Conservation (phyloP, 1,140 invertebrate species). For the Ericerus pela region DNA sequence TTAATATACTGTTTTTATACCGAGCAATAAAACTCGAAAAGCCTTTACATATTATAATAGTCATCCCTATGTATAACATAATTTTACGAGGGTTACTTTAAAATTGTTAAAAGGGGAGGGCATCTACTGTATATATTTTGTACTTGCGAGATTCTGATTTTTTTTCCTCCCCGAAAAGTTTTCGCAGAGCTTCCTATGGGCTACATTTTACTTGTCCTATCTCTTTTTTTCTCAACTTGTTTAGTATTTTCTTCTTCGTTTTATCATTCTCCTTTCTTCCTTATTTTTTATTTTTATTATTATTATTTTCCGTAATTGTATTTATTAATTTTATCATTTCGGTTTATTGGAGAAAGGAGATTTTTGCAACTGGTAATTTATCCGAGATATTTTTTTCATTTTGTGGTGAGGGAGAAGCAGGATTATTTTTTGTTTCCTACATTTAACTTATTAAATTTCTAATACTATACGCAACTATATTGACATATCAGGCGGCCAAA, state of each 20-base stretch:
- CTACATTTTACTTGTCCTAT: too few relatives aligned
- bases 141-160: conserved; percentile 9
- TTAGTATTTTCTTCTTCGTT: too few relatives aligned
- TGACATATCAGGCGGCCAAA: background rate
- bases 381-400: conserved; percentile 3
- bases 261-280: too few relatives aligned
- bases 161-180: conserved; percentile 2
- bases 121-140: conserved; percentile 7
- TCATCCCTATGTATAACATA: conserved; percentile 9
- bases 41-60: conserved; percentile 12
- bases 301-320: conserved; percentile 5
- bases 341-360: background rate
- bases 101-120: conserved; percentile 9
- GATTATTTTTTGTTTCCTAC: background rate
- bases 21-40: conserved; percentile 9
- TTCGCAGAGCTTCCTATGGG: conserved; percentile 4
- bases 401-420: background rate
- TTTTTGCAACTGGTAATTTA: background rate
- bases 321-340: conserved; percentile 8
- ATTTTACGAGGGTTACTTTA: conserved; percentile 11
- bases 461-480: background rate
- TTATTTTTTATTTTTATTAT: too few relatives aligned
- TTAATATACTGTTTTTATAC: conserved; percentile 8
- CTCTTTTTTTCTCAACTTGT: too few relatives aligned
- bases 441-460: background rate